Evolutionary conservation across 2,797 vertebrate genomes (phyloP), one percentile per base, ranked within the genome.

Genomic region (Pipistrellus nathusii): DNA sequence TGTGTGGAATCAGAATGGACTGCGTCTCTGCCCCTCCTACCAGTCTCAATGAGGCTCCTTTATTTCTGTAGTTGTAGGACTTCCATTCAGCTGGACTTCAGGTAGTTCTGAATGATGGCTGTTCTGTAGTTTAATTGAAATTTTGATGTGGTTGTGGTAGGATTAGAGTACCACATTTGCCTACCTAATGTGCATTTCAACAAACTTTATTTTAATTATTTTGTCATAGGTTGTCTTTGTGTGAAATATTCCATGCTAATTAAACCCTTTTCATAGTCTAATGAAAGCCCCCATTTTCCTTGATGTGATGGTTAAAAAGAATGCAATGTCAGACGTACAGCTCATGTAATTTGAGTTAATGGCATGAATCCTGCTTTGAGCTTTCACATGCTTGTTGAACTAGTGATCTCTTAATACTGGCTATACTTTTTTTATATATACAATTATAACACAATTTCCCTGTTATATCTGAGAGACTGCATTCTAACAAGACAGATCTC

Each of bases 131-230:
- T 62, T 62, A 62, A 6, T 62, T 62, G 59, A 30, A 30, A 62
- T 62, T 62, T 59, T 62, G 59, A 6, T 30, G 59, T 62, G 59
- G 27, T 62, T 30, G 27, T 30, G 1, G 12, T 30, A 14, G 59
- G 59, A 62, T 30, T 62, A 2, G 2, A 62, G 59, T 62, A 62
- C 27, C 59, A 62, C 59, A 62, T 69, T 76, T 76, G 51, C 73
- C 11, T 21, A 32, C 73, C 30, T 97, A 98, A 97, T 96, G 97
- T 76, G 85, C 93, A 95, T 97, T 97, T 97, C 90, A 95, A 96
- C 92, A 95, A 96, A 97, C 94, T 96, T 57, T 96, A 94, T 97
- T 98, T 97, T 98, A 98, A 98, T 98, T 98, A 98, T 96, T 96
- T 95, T 98, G 96, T 93, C 97, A 91, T 88, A 97, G 96, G 94